phyloP scores from a whole-genome alignment of 2,888 invertebrate species.

The Leucoptera coffeella region DNA sequence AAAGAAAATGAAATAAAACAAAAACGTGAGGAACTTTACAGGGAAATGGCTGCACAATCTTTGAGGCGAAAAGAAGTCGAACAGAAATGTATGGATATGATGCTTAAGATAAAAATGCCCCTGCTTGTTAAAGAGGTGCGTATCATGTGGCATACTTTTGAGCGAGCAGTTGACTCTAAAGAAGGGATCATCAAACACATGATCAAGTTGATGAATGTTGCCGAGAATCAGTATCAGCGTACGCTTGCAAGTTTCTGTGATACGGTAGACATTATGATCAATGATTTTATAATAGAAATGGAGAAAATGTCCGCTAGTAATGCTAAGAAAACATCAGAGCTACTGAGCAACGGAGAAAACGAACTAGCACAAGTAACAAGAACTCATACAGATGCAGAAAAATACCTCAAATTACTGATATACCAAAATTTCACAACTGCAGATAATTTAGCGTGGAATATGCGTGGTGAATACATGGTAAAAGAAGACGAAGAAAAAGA shows the following conservation, averaged over 20 bases:
- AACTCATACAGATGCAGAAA: constrained; percentile 30
- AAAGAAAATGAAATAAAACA: constrained; percentile 16
- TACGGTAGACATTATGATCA: constrained; percentile 56
- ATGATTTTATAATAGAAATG: constrained; percentile 26
- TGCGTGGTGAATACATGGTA: constrained; percentile 31
- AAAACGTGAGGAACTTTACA: constrained; percentile 23
- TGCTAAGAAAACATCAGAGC: constrained; percentile 14
- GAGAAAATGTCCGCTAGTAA: constrained; percentile 23
- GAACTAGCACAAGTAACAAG: constrained; percentile 14
- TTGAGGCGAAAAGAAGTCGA: constrained; percentile 20
- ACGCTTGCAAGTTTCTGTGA: constrained; percentile 59
- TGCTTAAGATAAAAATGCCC: constrained; percentile 37
- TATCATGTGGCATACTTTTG: constrained; percentile 41
- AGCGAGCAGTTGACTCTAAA: constrained; percentile 52
- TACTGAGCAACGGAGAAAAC: constrained; percentile 19
- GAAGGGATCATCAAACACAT: constrained; percentile 51
- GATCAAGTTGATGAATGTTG: constrained; percentile 50
- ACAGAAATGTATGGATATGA: constrained; percentile 24
- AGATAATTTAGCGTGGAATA: constrained; percentile 27
- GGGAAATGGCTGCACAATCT: constrained; percentile 26
- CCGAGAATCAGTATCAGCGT: constrained; percentile 59
- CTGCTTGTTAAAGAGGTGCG: constrained; percentile 28
- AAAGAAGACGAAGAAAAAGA: constrained; percentile 33
- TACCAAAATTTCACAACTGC: constrained; percentile 26
- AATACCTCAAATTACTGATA: constrained; percentile 28